These are phyloP conservation scores for Leptodactylus fallax DNA, from an alignment of 2,797 vertebrate genomes.

Conservation along the genomic window DNA sequence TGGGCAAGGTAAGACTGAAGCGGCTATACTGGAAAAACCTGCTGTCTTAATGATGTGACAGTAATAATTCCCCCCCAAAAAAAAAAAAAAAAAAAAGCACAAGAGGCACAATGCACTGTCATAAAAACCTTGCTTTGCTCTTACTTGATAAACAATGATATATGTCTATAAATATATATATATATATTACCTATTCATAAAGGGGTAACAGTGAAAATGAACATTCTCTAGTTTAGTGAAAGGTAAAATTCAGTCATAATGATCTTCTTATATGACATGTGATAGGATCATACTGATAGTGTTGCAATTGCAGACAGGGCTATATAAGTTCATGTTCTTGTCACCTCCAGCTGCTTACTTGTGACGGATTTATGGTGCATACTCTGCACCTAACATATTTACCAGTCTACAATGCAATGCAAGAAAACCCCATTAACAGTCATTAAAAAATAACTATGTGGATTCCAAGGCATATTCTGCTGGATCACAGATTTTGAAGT, in stretches of 20 bases:
- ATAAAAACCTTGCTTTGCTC: neutral
- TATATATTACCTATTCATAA: neutral
- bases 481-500: no score
- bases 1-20: conserved; percentile 18
- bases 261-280: neutral
- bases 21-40: conserved; percentile 52
- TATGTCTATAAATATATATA: neutral
- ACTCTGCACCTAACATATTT: no score
- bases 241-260: neutral
- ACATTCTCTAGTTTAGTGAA: neutral
- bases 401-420: no score
- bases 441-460: no score
- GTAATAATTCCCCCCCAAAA: conserved; percentile 7
- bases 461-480: no score
- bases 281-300: neutral
- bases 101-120: neutral
- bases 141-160: neutral
- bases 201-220: neutral
- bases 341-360: no score
- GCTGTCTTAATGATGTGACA: neutral
- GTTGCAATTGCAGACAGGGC: neutral
- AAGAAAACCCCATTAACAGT: no score
- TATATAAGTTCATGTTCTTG: neutral
- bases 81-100: neutral
- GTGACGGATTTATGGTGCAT: no score